Evolutionary conservation across 2,888 invertebrate species (phyloP).

Genomic region (Drosophila putrida): DNA sequence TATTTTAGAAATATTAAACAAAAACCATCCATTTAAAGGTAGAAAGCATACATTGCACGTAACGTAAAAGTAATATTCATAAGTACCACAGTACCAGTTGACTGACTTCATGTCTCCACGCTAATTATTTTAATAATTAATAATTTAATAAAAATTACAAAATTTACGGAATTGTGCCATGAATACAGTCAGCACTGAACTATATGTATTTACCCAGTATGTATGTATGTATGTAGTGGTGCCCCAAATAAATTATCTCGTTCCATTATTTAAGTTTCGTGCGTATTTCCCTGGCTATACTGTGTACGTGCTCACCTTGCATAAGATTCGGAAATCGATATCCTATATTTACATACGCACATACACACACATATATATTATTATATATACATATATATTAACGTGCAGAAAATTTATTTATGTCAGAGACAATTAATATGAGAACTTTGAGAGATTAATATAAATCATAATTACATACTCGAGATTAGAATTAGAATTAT

Average conservation of each 20-base stretch:
- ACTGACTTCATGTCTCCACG: conserved; percentile 10
- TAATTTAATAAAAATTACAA: background rate
- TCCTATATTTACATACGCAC: background rate
- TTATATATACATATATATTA: background rate
- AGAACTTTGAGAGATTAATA: background rate
- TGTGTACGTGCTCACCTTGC: background rate
- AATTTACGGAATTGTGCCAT: background rate
- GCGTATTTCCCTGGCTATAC: background rate
- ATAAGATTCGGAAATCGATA: background rate
- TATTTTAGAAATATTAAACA: conserved; percentile 20
- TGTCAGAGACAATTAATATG: background rate
- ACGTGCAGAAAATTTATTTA: background rate
- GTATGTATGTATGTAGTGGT: conserved; percentile 10
- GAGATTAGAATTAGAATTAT: background rate
- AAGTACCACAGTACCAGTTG: conserved; percentile 6
- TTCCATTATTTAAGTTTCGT: background rate
- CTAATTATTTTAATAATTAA: background rate
- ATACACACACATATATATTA: background rate
- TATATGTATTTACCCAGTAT: conserved; percentile 15
- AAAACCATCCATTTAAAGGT: conserved; percentile 25
- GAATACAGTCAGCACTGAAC: conserved; percentile 1
- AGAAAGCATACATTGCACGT: conserved; percentile 46
- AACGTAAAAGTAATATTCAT: conserved; percentile 38
- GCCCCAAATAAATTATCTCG: background rate
- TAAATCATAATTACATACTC: background rate